Evolutionary conservation across 2,888 invertebrate genomes (phyloP), one percentile per base, ranked within the genome.

Genomic region (Diplolepis rosae): DNA sequence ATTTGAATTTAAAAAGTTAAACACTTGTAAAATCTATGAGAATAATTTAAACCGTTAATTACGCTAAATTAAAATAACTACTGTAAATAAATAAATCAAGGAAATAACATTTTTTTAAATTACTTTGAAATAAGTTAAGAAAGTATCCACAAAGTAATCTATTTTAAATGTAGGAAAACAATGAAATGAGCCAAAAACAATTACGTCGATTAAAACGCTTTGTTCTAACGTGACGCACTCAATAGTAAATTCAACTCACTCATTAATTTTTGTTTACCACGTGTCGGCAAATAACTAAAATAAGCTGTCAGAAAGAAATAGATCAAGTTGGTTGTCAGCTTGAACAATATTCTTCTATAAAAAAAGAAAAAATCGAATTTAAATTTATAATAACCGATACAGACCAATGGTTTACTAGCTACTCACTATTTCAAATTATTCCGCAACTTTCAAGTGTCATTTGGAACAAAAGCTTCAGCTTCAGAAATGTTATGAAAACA

Each of bases 401-500:
- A 39, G 13, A 39, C 39, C 13, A 1, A 39, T 28, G 30, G n/a
- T 42, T 24, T 24, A n/a, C 22, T 30, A 56, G 27, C 22, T 30
- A 56, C 39, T 35, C 61, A 24, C 39, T 35, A 61, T 61, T 56
- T 61, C 13, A 61, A 22, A 18, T 35, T 30, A 7, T 54, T 32
- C 13, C 22, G 35, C 22, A 56, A 56, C 56, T 35, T 56, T 56
- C 22, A 22, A 61, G n/a, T 61, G 39, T 42, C 27, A 56, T 61
- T 42, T 27, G n/a, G n/a, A 13, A 24, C n/a, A 42, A 61, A 61
- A 39, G 7, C 39, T 61, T 32, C 22, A 39, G 7, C 39, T 39
- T 32, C 22, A 24, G 51, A 56, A 56, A 24, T 61, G 35, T 61
- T 61, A 42, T 61, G 61, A 61, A 61, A 61, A 61, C 61, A 61